Conservation (phyloP, 2,888 invertebrate genomes). For the Drosophila planitibia region DNA sequence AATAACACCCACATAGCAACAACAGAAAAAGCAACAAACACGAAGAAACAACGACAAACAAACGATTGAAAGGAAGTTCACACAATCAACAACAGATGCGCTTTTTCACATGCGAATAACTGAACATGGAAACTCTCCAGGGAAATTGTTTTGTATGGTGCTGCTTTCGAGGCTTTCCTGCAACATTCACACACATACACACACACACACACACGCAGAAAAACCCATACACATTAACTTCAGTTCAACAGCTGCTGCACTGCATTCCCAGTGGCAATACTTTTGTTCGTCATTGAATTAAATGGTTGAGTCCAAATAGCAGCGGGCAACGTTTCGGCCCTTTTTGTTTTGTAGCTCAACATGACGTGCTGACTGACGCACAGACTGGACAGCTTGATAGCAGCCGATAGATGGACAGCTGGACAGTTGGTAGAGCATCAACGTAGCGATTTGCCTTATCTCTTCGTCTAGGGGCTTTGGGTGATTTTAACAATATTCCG, state of each 20-base stretch:
- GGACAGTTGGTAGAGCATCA: slow-evolving; percentile 16
- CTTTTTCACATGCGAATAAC: slow-evolving; percentile 80
- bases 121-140: slow-evolving; percentile 79
- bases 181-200: slow-evolving; percentile 2
- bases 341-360: slow-evolving; percentile 42
- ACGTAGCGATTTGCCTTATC: slow-evolving; percentile 20
- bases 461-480: slow-evolving; percentile 32
- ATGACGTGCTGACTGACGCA: slow-evolving; percentile 28
- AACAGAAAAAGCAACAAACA: slow-evolving; percentile 40
- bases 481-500: slow-evolving; percentile 44
- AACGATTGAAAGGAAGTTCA: slow-evolving; percentile 80
- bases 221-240: slow-evolving; percentile 37
- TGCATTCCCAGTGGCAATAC: slow-evolving; percentile 66
- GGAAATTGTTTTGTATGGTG: slow-evolving; percentile 77
- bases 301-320: slow-evolving; percentile 66
- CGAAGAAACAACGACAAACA: slow-evolving; percentile 66
- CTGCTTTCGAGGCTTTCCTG: slow-evolving; percentile 39
- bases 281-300: slow-evolving; percentile 78
- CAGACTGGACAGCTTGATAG: slow-evolving; percentile 1
- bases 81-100: slow-evolving; percentile 81
- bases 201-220: background rate
- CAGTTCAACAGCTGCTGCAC: slow-evolving; percentile 38
- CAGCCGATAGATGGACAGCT: slow-evolving; percentile 17
- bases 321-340: slow-evolving; percentile 13
- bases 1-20: slow-evolving; percentile 61